Evolutionary conservation across 2,888 invertebrate genomes (phyloP), one percentile per base, ranked within the genome.

Genomic region (Fragum fragum): DNA sequence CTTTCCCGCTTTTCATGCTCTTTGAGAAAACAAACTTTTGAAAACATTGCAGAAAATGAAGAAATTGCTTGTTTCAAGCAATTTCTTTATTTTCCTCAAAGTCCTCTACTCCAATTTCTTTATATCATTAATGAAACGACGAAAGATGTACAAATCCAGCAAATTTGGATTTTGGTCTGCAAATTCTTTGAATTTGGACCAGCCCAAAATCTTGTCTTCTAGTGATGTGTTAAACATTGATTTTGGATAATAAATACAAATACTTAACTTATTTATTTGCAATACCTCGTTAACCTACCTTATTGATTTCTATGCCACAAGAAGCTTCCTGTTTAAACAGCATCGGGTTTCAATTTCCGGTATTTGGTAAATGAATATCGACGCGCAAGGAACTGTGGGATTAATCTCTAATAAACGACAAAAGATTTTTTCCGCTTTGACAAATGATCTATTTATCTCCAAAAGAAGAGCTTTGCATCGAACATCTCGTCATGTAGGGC

Each of bases 281-380:
- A 68, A 39, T 39, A 11, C 9, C 23, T 21, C 5, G 21, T 32
- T 55, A 36, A n/a, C 29, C 57, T 23, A 32, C 53, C 14, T 29
- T 53, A 70, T 70, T 53, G 70, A 53, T 70, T 70, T 55, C 53
- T 55, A 70, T 71, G 55, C 36, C 55, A 71, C 36, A 71, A 76
- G 18, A 16, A 23, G 57, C 52, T 70, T 76, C 76, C 70, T 76
- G 39, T 76, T 76, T 76, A 76, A 55, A 70, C 39, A 76, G 76
- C 76, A 76, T 76, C 76, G 59, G 70, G 70, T 70, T 76, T 59
- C 70, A 76, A 76, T 76, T 76, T 76, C 76, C 76, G 70, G 76
- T 70, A 66, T 39, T 53, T 32, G n/a, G 39, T 68, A 59, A 55
- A 76, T 70, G 76, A 71, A 71, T 71, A 71, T 71, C 57, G 71